Percentiles rank a stretch among this genome's conserved stretches.
Conservation (phyloP, 1,140 invertebrate genomes). For the Micrasema minimum region DNA sequence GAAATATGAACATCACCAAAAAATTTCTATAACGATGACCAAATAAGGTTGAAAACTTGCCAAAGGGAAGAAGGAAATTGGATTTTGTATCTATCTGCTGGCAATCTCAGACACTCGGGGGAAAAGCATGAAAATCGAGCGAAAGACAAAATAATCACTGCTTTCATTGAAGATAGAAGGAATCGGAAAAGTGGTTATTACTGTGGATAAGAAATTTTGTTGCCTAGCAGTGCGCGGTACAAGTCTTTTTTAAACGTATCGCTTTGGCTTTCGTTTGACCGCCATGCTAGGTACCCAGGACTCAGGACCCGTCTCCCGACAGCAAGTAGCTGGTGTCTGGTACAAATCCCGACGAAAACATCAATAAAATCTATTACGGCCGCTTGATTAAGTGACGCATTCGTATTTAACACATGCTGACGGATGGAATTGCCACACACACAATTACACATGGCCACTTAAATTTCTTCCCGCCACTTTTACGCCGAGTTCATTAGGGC, state of each 20-base stretch:
- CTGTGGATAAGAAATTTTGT: not conserved
- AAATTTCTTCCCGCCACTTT: slow-evolving; percentile 29
- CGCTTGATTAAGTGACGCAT: slow-evolving; percentile 41
- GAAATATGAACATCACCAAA: no score
- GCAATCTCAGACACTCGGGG: no score
- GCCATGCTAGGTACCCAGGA: not conserved
- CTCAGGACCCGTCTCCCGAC: not conserved
- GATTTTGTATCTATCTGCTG: no score
- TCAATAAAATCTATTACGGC: slow-evolving; percentile 38
- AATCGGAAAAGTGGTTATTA: not conserved
- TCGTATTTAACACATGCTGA: slow-evolving; percentile 38
- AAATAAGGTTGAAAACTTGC: no score
- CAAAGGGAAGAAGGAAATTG: no score
- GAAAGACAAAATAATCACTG: no score
- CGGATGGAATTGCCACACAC: slow-evolving; percentile 33
- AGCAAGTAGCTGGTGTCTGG: slow-evolving; percentile 6
- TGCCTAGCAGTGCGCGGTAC: slow-evolving; percentile 1
- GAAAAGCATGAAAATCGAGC: no score
- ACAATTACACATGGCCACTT: slow-evolving; percentile 18
- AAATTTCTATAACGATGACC: no score
- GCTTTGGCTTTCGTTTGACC: slow-evolving; percentile 9
- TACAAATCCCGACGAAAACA: slow-evolving; percentile 41
- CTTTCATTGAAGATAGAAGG: no score
- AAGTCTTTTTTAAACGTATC: not conserved
- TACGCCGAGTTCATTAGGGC: no score